Percentiles rank a stretch among this genome's conserved stretches.
These are phyloP conservation scores for Dinocampus coccinellae DNA, from an alignment of 2,888 invertebrate species.

Conservation along the genomic window DNA sequence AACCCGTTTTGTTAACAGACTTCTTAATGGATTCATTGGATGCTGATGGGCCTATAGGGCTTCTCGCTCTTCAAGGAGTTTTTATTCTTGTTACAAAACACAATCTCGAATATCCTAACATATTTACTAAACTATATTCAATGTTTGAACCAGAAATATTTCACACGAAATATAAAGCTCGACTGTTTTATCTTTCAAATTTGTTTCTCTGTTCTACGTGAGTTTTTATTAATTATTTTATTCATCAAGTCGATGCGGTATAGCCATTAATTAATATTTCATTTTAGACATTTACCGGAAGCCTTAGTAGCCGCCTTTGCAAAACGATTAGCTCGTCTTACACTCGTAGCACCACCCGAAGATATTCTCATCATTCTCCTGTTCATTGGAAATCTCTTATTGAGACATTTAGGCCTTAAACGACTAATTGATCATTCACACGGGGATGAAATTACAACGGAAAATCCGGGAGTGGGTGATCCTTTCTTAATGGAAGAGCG, in stretches of 20 bases:
- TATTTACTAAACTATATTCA: constrained; percentile 94
- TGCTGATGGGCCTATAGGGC: constrained; percentile 86
- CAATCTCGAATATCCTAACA: constrained; percentile 95
- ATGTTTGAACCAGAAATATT: constrained; percentile 94
- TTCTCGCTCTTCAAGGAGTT: constrained; percentile 92
- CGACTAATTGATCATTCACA: constrained; percentile 74
- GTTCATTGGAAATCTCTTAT: constrained; percentile 87
- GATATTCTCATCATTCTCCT: constrained; percentile 83
- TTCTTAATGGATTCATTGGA: constrained; percentile 92
- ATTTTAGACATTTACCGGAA: constrained; percentile 86
- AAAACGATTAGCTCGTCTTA: constrained; percentile 87
- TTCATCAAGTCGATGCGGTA: not conserved
- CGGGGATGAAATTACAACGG: constrained; percentile 61
- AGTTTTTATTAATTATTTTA: constrained; percentile 65
- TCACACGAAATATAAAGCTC: constrained; percentile 88
- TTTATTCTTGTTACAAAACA: constrained; percentile 90
- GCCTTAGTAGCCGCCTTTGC: constrained; percentile 93
- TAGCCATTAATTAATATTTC: not conserved
- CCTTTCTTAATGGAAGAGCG: constrained; percentile 88
- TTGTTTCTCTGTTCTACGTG: constrained; percentile 93
- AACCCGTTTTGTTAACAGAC: constrained; percentile 88
- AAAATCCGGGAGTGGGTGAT: constrained; percentile 72
- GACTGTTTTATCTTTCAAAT: constrained; percentile 90
- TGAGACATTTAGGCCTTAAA: constrained; percentile 87
- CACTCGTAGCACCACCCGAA: constrained; percentile 85